Percentiles rank a stretch among this genome's conserved stretches.
These are phyloP conservation scores for Isichthys henryi DNA, from an alignment of 2,113 vertebrate species.

Conservation along the genomic window DNA sequence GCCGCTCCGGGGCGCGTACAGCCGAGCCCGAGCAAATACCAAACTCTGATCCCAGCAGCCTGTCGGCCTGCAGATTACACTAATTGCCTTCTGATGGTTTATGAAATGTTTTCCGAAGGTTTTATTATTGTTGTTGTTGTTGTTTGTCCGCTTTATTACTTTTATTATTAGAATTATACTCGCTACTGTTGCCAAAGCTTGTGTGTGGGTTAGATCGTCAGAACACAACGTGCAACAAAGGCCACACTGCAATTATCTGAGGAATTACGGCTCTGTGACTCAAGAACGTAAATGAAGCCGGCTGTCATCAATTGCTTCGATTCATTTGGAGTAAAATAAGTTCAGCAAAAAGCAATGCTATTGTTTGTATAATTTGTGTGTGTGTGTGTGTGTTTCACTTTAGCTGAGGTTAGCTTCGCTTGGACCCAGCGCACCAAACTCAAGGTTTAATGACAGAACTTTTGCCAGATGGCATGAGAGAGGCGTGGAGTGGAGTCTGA, in stretches of 20 bases:
- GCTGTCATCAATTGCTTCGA: neutral
- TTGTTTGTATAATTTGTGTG: neutral
- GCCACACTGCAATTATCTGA: neutral
- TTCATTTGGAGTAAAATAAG: neutral
- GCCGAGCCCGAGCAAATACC: conserved; percentile 96
- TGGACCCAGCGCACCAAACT: neutral
- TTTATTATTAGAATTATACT: conserved; percentile 64
- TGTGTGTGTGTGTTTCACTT: neutral
- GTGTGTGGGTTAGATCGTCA: conserved; percentile 1
- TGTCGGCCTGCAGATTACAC: conserved; percentile 90
- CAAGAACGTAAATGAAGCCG: neutral
- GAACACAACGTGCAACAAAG: neutral
- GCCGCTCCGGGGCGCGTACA: conserved; percentile 97
- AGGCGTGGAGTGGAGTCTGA: neutral
- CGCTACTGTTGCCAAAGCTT: conserved; percentile 38
- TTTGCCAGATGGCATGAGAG: neutral
- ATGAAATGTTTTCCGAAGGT: conserved; percentile 85
- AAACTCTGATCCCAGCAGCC: conserved; percentile 88
- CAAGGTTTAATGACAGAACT: neutral
- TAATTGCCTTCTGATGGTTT: conserved; percentile 99
- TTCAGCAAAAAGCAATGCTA: neutral
- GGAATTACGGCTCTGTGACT: conserved; percentile 8
- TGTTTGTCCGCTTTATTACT: conserved; percentile 67
- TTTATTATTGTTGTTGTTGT: conserved; percentile 54
- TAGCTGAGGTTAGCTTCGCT: neutral